These are phyloP conservation scores for Diglossa cyanea DNA, from an alignment of 2,797 vertebrate genomes.

Conservation along the genomic window DNA sequence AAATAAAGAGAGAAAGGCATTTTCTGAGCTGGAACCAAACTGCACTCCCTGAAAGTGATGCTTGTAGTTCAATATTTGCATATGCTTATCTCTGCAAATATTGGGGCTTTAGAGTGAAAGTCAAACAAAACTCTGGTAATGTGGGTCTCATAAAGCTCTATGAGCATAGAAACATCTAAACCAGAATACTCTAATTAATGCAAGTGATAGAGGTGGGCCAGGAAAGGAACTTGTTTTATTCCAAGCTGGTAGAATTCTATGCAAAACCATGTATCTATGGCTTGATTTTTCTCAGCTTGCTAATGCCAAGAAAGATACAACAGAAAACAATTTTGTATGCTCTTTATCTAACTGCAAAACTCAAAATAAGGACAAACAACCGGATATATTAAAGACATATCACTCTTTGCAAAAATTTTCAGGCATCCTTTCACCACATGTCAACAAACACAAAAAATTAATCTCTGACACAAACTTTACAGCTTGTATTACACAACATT, in stretches of 20 bases:
- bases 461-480: background rate
- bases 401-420: background rate
- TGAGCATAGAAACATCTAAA: background rate
- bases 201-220: background rate
- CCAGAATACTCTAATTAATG: background rate
- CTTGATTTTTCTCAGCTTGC: background rate
- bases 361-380: background rate
- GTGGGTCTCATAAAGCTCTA: background rate
- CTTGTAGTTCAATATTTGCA: conserved; percentile 14
- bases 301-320: background rate
- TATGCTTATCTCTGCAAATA: conserved; percentile 9
- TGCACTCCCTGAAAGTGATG: background rate
- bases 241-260: background rate
- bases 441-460: background rate
- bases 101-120: background rate
- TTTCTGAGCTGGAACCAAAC: background rate
- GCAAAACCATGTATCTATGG: background rate
- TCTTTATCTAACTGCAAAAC: background rate
- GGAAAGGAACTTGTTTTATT: background rate
- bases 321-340: background rate
- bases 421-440: background rate
- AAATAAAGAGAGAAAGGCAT: background rate
- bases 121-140: background rate
- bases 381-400: background rate
- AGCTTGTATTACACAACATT: background rate